phyloP scores from a whole-genome alignment of 2,113 vertebrate genomes.

The Phyllopteryx taeniolatus region DNA sequence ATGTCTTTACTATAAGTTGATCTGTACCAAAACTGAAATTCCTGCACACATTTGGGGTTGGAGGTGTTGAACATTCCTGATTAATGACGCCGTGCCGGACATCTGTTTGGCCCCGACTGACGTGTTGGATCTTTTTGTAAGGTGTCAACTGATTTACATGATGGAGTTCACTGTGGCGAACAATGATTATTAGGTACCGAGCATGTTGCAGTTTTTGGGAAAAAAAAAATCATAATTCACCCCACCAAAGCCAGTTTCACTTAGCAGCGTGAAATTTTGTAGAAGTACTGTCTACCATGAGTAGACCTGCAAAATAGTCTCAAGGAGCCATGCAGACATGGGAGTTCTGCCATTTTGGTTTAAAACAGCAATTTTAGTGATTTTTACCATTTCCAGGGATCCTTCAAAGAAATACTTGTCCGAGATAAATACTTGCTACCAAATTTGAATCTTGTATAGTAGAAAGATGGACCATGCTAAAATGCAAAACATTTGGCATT shows the following conservation, averaged over 20 bases:
- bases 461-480: no score
- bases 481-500: no score
- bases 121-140: conserved; percentile 25
- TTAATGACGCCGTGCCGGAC: conserved; percentile 17
- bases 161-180: not conserved
- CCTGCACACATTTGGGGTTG: conserved; percentile 15
- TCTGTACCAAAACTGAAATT: not conserved
- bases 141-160: conserved; percentile 3
- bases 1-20: conserved; percentile 25
- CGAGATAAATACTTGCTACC: no score
- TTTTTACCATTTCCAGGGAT: no score
- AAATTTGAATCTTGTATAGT: no score
- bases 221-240: not conserved
- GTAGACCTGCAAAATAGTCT: not conserved
- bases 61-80: conserved; percentile 28
- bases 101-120: conserved; percentile 27
- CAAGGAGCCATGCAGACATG: no score
- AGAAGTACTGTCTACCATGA: not conserved
- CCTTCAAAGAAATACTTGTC: no score
- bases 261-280: not conserved
- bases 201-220: not conserved
- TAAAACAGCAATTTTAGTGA: no score
- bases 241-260: not conserved
- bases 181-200: not conserved
- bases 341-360: no score